A percentile compares a stretch with the other conserved stretches of the same genome.
These are phyloP conservation scores for Speoplatyrhinus poulsoni DNA, from an alignment of 2,113 vertebrate genomes.

Conservation along the genomic window DNA sequence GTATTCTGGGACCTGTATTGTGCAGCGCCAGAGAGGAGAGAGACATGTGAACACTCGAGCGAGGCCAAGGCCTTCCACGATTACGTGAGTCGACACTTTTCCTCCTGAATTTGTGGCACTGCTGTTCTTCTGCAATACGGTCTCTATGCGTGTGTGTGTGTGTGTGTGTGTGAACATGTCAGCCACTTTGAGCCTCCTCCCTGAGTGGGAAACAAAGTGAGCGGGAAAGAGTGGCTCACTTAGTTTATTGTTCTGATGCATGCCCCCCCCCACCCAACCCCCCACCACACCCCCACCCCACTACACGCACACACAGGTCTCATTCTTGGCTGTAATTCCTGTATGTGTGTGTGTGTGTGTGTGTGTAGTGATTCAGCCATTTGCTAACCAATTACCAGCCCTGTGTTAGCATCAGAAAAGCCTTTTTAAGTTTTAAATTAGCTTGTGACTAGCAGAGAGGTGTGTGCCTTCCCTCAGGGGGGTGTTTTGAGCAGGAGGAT, in stretches of 20 bases:
- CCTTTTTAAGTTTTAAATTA: conserved; percentile 39
- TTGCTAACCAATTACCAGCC: conserved; percentile 29
- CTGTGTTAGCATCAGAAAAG: conserved; percentile 18
- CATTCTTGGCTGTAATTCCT: conserved; percentile 28
- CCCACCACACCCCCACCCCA: neutral
- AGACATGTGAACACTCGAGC: conserved; percentile 87
- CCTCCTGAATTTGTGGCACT: neutral
- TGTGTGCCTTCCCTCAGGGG: conserved; percentile 8
- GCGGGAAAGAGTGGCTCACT: too few relatives aligned
- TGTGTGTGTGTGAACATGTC: too few relatives aligned
- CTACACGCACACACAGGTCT: neutral
- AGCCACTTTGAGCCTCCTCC: too few relatives aligned
- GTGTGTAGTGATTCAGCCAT: conserved; percentile 27
- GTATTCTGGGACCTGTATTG: conserved; percentile 97
- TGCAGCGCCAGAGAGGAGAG: conserved; percentile 88
- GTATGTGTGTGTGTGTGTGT: conserved; percentile 21
- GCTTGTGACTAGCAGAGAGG: conserved; percentile 44
- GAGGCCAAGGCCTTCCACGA: conserved; percentile 92
- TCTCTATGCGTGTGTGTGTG: too few relatives aligned
- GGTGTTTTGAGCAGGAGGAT: neutral
- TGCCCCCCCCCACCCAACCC: neutral
- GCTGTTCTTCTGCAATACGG: too few relatives aligned
- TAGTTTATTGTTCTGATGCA: too few relatives aligned
- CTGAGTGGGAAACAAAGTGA: too few relatives aligned
- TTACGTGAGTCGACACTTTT: conserved; percentile 79